These are phyloP conservation scores for Alcedo quadribrachys DNA, from an alignment of 2,797 vertebrate species.

Conservation along the genomic window DNA sequence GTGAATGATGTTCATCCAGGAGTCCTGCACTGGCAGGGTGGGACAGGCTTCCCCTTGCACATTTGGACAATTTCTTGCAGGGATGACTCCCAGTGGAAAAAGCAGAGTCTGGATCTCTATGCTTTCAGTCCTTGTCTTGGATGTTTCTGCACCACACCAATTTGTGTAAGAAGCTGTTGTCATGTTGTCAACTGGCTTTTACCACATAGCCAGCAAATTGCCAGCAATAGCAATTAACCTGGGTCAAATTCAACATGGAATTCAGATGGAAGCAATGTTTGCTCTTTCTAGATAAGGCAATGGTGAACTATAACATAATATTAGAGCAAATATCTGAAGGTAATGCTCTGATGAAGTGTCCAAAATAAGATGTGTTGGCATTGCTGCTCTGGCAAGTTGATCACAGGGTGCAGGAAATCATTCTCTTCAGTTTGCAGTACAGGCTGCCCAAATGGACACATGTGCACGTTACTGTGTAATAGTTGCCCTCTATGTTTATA, in stretches of 20 bases:
- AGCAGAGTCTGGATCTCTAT: background rate
- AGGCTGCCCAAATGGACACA: background rate
- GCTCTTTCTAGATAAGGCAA: background rate
- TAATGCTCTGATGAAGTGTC: background rate
- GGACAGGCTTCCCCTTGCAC: background rate
- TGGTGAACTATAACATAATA: background rate
- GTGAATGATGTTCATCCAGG: background rate
- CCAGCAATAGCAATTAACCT: constrained; percentile 25
- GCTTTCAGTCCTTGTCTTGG: background rate
- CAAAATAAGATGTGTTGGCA: background rate
- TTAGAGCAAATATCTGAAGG: background rate
- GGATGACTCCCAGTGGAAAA: background rate
- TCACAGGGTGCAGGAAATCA: background rate
- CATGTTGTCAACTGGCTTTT: constrained; percentile 36
- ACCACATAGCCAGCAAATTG: background rate
- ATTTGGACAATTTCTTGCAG: background rate
- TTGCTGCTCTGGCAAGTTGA: background rate
- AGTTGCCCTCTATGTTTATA: background rate
- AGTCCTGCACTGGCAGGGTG: background rate
- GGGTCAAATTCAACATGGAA: background rate
- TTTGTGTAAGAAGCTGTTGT: constrained; percentile 18
- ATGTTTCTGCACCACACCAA: background rate
- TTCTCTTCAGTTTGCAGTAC: background rate
- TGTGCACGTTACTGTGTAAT: background rate
- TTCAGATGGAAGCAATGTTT: background rate